phyloP scores from a whole-genome alignment of 2,888 invertebrate genomes.

The Hypercompe scribonia region DNA sequence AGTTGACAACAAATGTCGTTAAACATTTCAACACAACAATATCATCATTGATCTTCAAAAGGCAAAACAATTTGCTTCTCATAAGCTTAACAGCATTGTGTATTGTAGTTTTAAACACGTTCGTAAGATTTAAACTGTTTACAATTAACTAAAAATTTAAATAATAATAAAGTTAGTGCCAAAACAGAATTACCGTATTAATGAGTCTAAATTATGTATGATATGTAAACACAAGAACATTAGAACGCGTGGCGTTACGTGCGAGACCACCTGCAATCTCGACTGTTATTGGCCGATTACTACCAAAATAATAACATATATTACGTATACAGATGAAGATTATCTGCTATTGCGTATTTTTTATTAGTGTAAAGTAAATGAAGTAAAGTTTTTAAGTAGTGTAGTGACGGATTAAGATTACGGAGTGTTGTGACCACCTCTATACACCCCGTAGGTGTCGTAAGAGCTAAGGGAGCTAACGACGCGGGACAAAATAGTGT shows the following conservation, averaged over 20 bases:
- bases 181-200: background rate
- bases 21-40: background rate
- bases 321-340: no score
- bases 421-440: no score
- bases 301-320: conserved; percentile 5
- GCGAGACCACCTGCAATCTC: conserved; percentile 22
- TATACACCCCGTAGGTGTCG: no score
- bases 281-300: conserved; percentile 18
- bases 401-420: no score
- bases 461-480: no score
- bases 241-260: conserved; percentile 14
- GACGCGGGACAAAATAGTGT: no score
- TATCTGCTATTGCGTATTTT: conserved; percentile 1
- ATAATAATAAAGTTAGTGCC: background rate
- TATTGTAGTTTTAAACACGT: background rate
- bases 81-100: background rate
- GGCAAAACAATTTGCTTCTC: background rate
- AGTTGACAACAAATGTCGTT: background rate
- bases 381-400: no score
- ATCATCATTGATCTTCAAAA: background rate
- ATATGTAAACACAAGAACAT: background rate
- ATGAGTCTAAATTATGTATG: background rate
- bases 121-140: background rate
- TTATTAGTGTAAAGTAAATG: no score
- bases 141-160: background rate